Evolutionary conservation across 2,888 invertebrate species (phyloP).

Genomic region (Hirtodrosophila duncani): DNA sequence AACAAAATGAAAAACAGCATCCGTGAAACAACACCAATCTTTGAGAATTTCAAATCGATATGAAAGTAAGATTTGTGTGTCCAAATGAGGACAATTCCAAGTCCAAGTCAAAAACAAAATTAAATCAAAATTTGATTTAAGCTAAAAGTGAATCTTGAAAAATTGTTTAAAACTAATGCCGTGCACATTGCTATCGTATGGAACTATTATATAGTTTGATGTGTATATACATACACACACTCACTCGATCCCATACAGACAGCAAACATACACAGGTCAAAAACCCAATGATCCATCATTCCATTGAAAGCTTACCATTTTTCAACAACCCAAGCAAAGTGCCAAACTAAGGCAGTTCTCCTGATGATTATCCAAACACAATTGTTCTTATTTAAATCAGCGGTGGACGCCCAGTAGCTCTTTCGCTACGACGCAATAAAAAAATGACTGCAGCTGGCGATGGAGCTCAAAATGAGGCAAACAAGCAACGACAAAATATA

Average conservation of each 20-base stretch:
- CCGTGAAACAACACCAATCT: slow-evolving; percentile 2
- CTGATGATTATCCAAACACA: no score
- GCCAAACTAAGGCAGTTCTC: neutral
- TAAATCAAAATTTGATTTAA: slow-evolving; percentile 24
- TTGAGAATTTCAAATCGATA: slow-evolving; percentile 3
- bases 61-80: slow-evolving; percentile 21
- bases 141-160: slow-evolving; percentile 47
- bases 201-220: slow-evolving; percentile 31
- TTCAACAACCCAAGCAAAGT: slow-evolving; percentile 34
- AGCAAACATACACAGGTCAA: slow-evolving; percentile 12
- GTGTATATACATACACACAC: slow-evolving; percentile 7
- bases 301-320: slow-evolving; percentile 31
- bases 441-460: no score
- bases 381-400: no score
- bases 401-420: no score
- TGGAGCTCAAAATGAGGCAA: no score
- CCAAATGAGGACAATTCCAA: slow-evolving; percentile 31
- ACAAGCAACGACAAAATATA: no score
- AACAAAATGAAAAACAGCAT: slow-evolving; percentile 10
- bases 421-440: no score
- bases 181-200: slow-evolving; percentile 18
- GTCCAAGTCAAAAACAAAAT: slow-evolving; percentile 17
- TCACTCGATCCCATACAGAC: slow-evolving; percentile 5
- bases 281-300: slow-evolving; percentile 50
- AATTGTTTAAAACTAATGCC: slow-evolving; percentile 43